phyloP scores from a whole-genome alignment of 2,888 invertebrate species.

The Gibbula magus region DNA sequence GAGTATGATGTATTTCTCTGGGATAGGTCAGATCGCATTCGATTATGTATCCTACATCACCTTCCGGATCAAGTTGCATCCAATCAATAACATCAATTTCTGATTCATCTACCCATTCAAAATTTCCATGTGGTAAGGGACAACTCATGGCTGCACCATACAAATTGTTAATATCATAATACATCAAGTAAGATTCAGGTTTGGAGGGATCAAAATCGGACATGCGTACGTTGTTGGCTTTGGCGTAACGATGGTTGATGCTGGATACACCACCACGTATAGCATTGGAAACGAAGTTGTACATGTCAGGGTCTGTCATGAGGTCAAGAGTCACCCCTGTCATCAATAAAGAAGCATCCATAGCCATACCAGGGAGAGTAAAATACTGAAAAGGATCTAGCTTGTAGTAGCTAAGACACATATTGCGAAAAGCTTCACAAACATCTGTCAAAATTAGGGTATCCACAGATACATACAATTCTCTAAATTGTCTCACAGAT shows the following conservation, averaged over 20 bases:
- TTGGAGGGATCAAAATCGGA: not conserved
- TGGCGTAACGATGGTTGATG: not conserved
- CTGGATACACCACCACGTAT: not conserved
- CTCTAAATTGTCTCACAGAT: not conserved
- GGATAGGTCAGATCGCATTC: not conserved
- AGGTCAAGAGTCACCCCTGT: not conserved
- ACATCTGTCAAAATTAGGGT: conserved; percentile 3
- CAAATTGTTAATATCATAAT: not conserved
- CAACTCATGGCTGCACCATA: not conserved
- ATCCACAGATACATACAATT: not conserved
- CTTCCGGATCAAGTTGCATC: not conserved
- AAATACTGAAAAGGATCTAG: not conserved
- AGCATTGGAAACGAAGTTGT: not conserved
- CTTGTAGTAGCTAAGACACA: not conserved
- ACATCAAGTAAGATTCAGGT: not conserved
- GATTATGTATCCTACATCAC: not conserved
- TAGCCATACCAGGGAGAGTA: not conserved
- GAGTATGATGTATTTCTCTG: not conserved
- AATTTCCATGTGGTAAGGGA: not conserved
- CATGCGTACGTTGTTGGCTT: not conserved
- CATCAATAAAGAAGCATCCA: not conserved
- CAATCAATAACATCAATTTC: not conserved
- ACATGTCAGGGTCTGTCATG: not conserved
- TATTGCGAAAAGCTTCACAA: not conserved
- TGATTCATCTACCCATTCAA: not conserved